These are phyloP conservation scores for Bombyx mandarina DNA, from an alignment of 1,140 invertebrate genomes.

Conservation along the genomic window DNA sequence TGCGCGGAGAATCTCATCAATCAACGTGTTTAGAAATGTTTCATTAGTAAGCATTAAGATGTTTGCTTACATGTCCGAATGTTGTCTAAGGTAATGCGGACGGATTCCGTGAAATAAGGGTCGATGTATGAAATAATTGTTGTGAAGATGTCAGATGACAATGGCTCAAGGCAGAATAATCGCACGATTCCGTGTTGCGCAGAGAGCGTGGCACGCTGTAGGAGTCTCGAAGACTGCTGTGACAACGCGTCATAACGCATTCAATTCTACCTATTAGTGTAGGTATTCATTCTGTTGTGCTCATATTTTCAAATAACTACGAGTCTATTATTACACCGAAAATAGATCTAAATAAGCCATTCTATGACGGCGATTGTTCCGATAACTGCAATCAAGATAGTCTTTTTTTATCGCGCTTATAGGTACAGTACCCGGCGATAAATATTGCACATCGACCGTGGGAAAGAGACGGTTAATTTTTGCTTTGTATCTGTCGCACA, in stretches of 20 bases:
- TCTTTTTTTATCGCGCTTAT: no score
- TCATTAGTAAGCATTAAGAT: constrained; percentile 71
- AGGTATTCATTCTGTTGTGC: background rate
- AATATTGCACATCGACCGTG: no score
- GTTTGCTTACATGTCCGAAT: constrained; percentile 65
- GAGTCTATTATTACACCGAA: no score
- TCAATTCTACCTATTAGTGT: background rate
- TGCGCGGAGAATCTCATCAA: constrained; percentile 47
- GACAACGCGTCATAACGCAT: background rate
- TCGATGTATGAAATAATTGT: constrained; percentile 39
- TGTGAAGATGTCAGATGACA: constrained; percentile 33
- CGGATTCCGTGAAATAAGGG: constrained; percentile 52
- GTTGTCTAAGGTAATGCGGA: constrained; percentile 38
- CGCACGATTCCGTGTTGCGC: constrained; percentile 18
- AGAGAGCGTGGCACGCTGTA: constrained; percentile 2
- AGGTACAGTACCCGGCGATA: no score
- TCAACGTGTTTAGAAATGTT: constrained; percentile 63
- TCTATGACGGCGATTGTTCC: no score
- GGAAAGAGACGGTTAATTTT: no score
- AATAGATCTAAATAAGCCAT: no score
- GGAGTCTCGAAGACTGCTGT: background rate
- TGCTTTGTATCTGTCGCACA: no score
- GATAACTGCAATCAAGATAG: no score
- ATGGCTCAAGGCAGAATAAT: constrained; percentile 33
- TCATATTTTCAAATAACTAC: background rate